A percentile compares a stretch with the other conserved stretches of the same genome.
phyloP scores from a whole-genome alignment of 2,888 invertebrate species.

The Synanthedon formicaeformis region DNA sequence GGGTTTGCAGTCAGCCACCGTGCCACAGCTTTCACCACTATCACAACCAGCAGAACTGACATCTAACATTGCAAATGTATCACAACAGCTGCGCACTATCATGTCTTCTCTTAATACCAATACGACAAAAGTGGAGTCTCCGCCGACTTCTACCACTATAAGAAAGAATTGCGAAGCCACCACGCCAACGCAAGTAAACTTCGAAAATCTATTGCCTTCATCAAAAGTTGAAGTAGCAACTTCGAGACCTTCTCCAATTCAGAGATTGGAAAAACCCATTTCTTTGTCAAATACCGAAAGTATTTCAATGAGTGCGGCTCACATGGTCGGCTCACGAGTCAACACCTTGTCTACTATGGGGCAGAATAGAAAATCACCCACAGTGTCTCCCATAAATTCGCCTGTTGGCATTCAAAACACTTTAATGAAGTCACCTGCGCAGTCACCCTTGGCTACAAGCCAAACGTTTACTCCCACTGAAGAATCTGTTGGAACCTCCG shows the following conservation, averaged over 20 bases:
- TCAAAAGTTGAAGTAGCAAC: slow-evolving; percentile 60
- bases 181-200: slow-evolving; percentile 62
- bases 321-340: slow-evolving; percentile 48
- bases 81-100: slow-evolving; percentile 75
- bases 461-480: slow-evolving; percentile 36
- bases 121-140: slow-evolving; percentile 61
- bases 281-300: slow-evolving; percentile 31
- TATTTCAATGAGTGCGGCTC: slow-evolving; percentile 47
- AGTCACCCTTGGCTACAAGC: slow-evolving; percentile 46
- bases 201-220: slow-evolving; percentile 61
- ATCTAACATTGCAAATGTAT: slow-evolving; percentile 78
- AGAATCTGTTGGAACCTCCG: slow-evolving; percentile 32
- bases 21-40: slow-evolving; percentile 78
- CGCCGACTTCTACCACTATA: slow-evolving; percentile 51
- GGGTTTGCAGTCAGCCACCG: slow-evolving; percentile 60
- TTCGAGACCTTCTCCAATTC: slow-evolving; percentile 48
- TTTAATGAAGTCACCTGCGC: slow-evolving; percentile 56
- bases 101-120: slow-evolving; percentile 73
- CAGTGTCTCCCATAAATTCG: slow-evolving; percentile 54
- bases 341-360: slow-evolving; percentile 48
- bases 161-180: slow-evolving; percentile 55
- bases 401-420: slow-evolving; percentile 44
- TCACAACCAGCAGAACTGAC: slow-evolving; percentile 80
- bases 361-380: slow-evolving; percentile 59
- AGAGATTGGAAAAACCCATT: slow-evolving; percentile 44